These are phyloP conservation scores for Drosophila pseudotalamancana DNA, from an alignment of 2,888 invertebrate species.

Conservation along the genomic window DNA sequence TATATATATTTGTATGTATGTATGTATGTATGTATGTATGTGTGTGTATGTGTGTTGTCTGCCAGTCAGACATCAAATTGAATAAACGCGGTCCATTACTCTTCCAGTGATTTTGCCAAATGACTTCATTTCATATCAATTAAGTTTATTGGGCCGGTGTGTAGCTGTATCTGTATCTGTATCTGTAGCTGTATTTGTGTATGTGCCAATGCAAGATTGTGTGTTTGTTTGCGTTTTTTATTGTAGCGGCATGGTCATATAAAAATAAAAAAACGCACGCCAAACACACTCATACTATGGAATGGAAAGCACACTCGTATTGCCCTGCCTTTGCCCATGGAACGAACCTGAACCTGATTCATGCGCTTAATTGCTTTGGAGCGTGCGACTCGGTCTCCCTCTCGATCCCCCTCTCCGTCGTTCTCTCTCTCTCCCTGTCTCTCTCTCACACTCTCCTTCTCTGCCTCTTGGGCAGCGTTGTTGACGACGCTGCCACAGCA, in stretches of 20 bases:
- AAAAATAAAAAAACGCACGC: conserved; percentile 40
- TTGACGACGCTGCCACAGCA: conserved; percentile 17
- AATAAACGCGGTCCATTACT: conserved; percentile 73
- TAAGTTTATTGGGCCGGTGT: conserved; percentile 77
- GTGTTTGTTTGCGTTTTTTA: conserved; percentile 41
- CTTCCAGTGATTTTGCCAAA: conserved; percentile 77
- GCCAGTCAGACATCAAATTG: conserved; percentile 75
- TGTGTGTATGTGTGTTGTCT: conserved; percentile 16
- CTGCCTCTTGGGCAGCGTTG: conserved; percentile 14
- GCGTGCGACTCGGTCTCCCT: conserved; percentile 62
- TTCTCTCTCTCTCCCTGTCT: conserved; percentile 16
- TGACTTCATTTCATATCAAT: conserved; percentile 84
- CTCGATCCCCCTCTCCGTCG: conserved; percentile 24
- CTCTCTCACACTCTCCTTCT: not conserved
- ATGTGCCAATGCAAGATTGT: conserved; percentile 18
- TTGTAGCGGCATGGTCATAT: conserved; percentile 48
- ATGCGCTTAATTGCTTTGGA: conserved; percentile 81
- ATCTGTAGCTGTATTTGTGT: conserved; percentile 2
- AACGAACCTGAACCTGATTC: conserved; percentile 77
- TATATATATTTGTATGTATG: not conserved
- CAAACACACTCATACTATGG: conserved; percentile 15
- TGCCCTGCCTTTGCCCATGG: conserved; percentile 63
- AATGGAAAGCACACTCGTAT: conserved; percentile 21
- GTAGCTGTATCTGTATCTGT: conserved; percentile 13
- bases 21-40: not conserved